phyloP scores from a whole-genome alignment of 2,888 invertebrate species.

The Zygogramma bicolorata region DNA sequence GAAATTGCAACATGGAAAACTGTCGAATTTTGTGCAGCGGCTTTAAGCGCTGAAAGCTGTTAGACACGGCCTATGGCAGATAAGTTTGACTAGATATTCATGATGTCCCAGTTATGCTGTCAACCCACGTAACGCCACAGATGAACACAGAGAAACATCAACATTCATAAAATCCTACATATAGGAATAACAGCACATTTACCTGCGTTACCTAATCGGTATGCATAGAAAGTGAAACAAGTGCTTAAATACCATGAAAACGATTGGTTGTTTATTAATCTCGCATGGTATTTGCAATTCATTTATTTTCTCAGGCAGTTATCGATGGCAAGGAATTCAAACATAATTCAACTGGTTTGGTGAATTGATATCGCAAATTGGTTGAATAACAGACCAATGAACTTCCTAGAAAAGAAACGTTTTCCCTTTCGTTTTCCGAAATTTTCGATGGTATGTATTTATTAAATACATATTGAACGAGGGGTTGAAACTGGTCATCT shows the following conservation, averaged over 20 bases:
- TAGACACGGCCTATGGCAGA: background rate
- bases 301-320: background rate
- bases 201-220: slow-evolving; percentile 16
- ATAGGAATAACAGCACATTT: slow-evolving; percentile 2
- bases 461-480: too few species aligned
- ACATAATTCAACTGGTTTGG: background rate
- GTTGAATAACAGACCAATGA: background rate
- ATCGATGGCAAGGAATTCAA: background rate
- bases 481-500: too few species aligned
- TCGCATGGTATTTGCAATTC: slow-evolving; percentile 8
- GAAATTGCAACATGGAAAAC: too few species aligned
- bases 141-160: background rate
- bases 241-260: slow-evolving; percentile 21
- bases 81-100: background rate
- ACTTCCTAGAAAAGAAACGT: too few species aligned
- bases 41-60: too few species aligned
- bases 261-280: slow-evolving; percentile 11
- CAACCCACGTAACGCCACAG: background rate
- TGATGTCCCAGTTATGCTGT: background rate
- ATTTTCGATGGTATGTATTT: too few species aligned
- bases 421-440: too few species aligned
- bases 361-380: background rate
- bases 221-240: slow-evolving; percentile 23
- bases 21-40: too few species aligned
- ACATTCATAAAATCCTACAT: slow-evolving; percentile 1